Evolutionary conservation across 35 echinoderm and acorn worm species (phyloP).

Genomic region (Lytechinus pictus): DNA sequence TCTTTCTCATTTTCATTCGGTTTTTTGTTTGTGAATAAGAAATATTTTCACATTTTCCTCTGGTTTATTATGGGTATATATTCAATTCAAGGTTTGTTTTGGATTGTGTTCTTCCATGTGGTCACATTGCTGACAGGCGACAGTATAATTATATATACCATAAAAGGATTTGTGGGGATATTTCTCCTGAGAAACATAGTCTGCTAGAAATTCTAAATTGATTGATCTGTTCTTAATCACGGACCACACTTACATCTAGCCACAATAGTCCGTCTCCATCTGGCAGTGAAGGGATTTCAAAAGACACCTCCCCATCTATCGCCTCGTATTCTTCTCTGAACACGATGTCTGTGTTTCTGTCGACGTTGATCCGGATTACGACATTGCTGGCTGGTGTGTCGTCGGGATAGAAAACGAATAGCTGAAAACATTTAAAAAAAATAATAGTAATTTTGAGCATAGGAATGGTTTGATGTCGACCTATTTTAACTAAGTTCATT

Average conservation of each 20-base stretch:
- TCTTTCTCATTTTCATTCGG: too few species aligned
- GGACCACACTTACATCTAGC: slow-evolving; percentile 81
- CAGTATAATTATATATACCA: too few species aligned
- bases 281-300: slow-evolving; percentile 65
- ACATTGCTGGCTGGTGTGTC: slow-evolving; percentile 74
- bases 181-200: background rate
- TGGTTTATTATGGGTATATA: too few species aligned
- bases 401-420: slow-evolving; percentile 83
- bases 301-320: slow-evolving; percentile 67
- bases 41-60: background rate
- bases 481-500: too few species aligned
- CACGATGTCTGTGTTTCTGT: slow-evolving; percentile 51
- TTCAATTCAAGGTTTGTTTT: background rate
- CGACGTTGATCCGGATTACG: slow-evolving; percentile 72
- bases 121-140: too few species aligned
- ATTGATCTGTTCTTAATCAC: background rate
- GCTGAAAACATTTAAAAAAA: slow-evolving; percentile 43
- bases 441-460: background rate
- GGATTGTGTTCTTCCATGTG: too few species aligned
- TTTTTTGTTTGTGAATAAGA: too few species aligned
- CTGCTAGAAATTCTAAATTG: background rate
- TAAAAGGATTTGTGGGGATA: too few species aligned
- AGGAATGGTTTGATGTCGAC: too few species aligned
- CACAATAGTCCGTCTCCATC: slow-evolving; percentile 71
- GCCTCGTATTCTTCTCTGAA: slow-evolving; percentile 70